Evolutionary conservation across 2,888 invertebrate species (phyloP).

Genomic region (Diaprepes abbreviatus): DNA sequence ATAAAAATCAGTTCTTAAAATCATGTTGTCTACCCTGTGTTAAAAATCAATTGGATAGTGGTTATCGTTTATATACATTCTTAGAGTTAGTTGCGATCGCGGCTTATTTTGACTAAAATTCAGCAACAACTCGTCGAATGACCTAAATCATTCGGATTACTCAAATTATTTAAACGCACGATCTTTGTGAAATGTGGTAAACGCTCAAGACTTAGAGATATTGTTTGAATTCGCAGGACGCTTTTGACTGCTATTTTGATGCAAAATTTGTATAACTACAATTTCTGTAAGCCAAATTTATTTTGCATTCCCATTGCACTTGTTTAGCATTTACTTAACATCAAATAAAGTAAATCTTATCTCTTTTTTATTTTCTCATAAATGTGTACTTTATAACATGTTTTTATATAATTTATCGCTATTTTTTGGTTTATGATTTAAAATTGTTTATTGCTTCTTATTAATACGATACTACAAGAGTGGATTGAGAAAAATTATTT

Average conservation of each 20-base stretch:
- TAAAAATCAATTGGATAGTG: slow-evolving; percentile 30
- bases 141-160: slow-evolving; percentile 47
- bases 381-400: too few relatives aligned
- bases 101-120: slow-evolving; percentile 41
- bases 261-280: slow-evolving; percentile 19
- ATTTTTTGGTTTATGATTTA: too few relatives aligned
- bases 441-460: too few relatives aligned
- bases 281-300: not conserved
- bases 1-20: too few relatives aligned
- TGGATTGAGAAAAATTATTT: too few relatives aligned
- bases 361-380: too few relatives aligned
- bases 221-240: slow-evolving; percentile 35
- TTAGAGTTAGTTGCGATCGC: slow-evolving; percentile 42
- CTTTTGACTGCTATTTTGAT: slow-evolving; percentile 32
- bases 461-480: too few relatives aligned
- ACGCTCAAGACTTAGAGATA: slow-evolving; percentile 39
- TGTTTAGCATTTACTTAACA: not conserved
- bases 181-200: slow-evolving; percentile 47
- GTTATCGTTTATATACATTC: slow-evolving; percentile 37
- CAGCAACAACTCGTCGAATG: slow-evolving; percentile 45
- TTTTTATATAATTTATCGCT: too few relatives aligned
- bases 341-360: too few relatives aligned
- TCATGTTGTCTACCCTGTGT: too few relatives aligned
- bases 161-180: slow-evolving; percentile 50
- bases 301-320: not conserved